Evolutionary conservation across 1,140 invertebrate species (phyloP).

Genomic region (Drosophila nasuta): DNA sequence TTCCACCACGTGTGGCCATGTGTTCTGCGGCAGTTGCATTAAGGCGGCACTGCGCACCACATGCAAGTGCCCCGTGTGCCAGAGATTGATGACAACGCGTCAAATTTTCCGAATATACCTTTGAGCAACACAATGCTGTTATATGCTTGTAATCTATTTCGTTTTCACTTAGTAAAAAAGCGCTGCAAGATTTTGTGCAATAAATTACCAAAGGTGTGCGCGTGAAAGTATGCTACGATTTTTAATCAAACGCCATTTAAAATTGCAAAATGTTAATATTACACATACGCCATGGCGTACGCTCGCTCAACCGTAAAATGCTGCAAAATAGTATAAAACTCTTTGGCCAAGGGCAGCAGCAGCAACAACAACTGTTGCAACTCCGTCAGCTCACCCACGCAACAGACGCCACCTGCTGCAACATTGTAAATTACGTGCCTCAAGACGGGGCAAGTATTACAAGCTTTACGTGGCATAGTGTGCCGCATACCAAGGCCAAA

Average conservation of each 20-base stretch:
- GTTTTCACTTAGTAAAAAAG: not conserved
- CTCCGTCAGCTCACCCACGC: slow-evolving; percentile 5
- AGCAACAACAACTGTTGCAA: not conserved
- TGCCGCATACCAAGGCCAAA: slow-evolving; percentile 48
- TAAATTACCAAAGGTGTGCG: slow-evolving; percentile 4
- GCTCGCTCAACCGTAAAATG: slow-evolving; percentile 46
- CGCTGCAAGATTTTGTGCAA: not conserved
- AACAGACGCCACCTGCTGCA: slow-evolving; percentile 63
- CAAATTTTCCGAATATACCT: slow-evolving; percentile 40
- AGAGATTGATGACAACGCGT: slow-evolving; percentile 16
- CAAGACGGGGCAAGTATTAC: slow-evolving; percentile 57
- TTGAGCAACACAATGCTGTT: slow-evolving; percentile 9
- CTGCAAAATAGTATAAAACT: slow-evolving; percentile 48
- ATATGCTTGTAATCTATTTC: not conserved
- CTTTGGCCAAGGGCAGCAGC: slow-evolving; percentile 27
- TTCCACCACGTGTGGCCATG: slow-evolving; percentile 44
- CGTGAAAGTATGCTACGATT: slow-evolving; percentile 34
- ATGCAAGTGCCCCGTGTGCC: slow-evolving; percentile 40
- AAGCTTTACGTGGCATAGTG: slow-evolving; percentile 55
- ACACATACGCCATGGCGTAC: slow-evolving; percentile 50
- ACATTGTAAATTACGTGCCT: slow-evolving; percentile 75
- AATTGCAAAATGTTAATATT: slow-evolving; percentile 39
- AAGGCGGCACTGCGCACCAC: slow-evolving; percentile 15
- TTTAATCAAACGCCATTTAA: slow-evolving; percentile 4
- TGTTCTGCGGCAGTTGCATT: slow-evolving; percentile 42